Evolutionary conservation across 2,797 vertebrate species (phyloP), one percentile per base, ranked within the genome.

Genomic region (Orestias chungarensis): DNA sequence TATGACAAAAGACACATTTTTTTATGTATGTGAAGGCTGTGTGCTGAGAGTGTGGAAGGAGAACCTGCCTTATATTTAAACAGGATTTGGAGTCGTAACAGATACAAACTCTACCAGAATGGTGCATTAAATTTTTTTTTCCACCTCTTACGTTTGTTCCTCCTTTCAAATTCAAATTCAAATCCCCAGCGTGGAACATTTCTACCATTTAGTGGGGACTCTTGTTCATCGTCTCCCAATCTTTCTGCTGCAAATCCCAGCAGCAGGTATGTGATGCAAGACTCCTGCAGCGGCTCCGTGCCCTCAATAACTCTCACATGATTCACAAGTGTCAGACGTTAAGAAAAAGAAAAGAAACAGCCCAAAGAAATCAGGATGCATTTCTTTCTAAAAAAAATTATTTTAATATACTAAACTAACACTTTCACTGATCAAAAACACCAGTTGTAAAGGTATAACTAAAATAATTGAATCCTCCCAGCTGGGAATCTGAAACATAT

Each of bases 271-370:
- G 42, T 33, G 52, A 74, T 27, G 12, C 52, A 33, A 47, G 6
- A 62, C 42, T 64, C 29, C 42, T 27, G 11, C 38, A 20, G 29
- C 52, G 66, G 47, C 31, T 72, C 44, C 66, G 31, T 73, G 74
- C 57, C 57, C 76, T 66, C 40, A 66, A 71, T 70, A 72, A 66
- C 52, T 68, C 50, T 71, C 70, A 67, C 68, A 71, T 70, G 75
- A 42, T 40, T 42, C 27, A 25, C 47, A 33, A 44, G 10, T 44
- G 18, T 31, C 3, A 25, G n/a, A 40, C 18, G 33, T 25, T 23
- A 17, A 20, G 17, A 29, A 31, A 57, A 23, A 55, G 38, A 50
- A 1, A 27, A 33, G 6, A 17, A 64, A 46, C 27, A 55, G n/a
- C 42, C 27, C 42, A 40, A 29, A 14, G 29, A 64, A 12, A 64